A percentile compares a stretch with the other conserved stretches of the same genome.
phyloP scores from a whole-genome alignment of 2,797 vertebrate species.

The Semotilus atromaculatus region DNA sequence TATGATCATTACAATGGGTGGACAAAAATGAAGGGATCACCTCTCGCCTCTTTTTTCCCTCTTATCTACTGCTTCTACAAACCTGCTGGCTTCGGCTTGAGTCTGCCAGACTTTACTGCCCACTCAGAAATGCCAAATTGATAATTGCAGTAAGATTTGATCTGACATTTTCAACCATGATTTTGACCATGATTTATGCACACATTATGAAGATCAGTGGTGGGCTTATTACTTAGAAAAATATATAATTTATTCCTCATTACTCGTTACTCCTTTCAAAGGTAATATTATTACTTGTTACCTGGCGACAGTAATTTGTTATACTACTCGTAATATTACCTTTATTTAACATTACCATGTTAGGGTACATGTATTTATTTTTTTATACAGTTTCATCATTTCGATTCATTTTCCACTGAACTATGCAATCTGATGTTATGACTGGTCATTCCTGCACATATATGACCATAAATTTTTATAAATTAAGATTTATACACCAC shows the following conservation, averaged over 20 bases:
- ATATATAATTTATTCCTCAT: neutral
- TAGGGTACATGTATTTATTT: neutral
- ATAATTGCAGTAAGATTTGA: neutral
- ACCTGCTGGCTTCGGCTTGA: slow-evolving; percentile 28
- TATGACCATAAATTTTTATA: too few species aligned
- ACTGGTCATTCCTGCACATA: too few species aligned
- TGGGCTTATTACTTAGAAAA: neutral
- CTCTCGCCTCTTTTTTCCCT: slow-evolving; percentile 63
- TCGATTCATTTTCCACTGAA: neutral
- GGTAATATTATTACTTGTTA: neutral
- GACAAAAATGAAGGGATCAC: slow-evolving; percentile 72
- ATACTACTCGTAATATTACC: neutral
- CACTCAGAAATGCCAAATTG: neutral
- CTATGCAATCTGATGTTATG: too few species aligned
- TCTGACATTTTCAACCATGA: neutral
- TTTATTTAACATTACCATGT: neutral
- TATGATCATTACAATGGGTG: slow-evolving; percentile 76
- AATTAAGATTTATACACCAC: too few species aligned
- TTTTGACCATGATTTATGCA: neutral
- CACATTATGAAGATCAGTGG: neutral
- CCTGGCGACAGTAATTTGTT: neutral
- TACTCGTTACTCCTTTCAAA: neutral
- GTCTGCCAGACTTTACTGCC: slow-evolving; percentile 33
- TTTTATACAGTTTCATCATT: neutral
- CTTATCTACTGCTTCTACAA: slow-evolving; percentile 47